Base-by-base conservation (phyloP, 2,113 vertebrate species). In the Stercorarius parasiticus region DNA sequence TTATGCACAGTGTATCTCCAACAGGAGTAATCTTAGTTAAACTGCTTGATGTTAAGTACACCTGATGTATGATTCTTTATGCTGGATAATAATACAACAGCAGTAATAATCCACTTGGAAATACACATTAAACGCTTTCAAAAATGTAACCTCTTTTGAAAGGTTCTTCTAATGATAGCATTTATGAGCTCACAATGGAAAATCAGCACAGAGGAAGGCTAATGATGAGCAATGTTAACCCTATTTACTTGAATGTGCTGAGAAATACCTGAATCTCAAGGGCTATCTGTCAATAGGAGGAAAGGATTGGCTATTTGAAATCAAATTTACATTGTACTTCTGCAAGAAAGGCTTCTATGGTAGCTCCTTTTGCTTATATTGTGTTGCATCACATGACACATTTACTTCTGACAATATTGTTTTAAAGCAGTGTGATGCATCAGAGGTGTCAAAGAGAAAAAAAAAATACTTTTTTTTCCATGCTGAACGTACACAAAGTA, bases 21-120 rank as follows among this genome's bases (percentile, higher is more conserved):
- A 49, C 22, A 93, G 55, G 74, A 94, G 53, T 45, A 91, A 40
- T 91, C 36, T 47, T 43, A 88, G 56, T 88, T 97, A 92, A 97
- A 97, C 70, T 84, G 47, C n/a, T 91, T 95, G 82, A 92, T 96
- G 42, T 85, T 93, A 97, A 97, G 49, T 66, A 82, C 43, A 89
- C 56, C 86, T 64, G 42, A 96, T 78, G 72, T 36, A 88, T 53
- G 65, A 62, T 78, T 82, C 82, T 97, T 91, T 71, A 56, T 83
- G 50, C 56, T 88, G 67, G 66, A 45, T 89, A 93, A 90, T 96
- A 95, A 95, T 83, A 91, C 8, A 50, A 73, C 69, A 94, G 84
- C 71, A 92, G 56, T 82, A 93, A 96, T 85, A 95, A 96, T 87
- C 90, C 59, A 90, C 21, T 47, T 19, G 1, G 78, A 85, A 77